Evolutionary conservation across 1,140 invertebrate species (phyloP), one percentile per base, ranked within the genome.

Genomic region (Temnothorax longispinosus): DNA sequence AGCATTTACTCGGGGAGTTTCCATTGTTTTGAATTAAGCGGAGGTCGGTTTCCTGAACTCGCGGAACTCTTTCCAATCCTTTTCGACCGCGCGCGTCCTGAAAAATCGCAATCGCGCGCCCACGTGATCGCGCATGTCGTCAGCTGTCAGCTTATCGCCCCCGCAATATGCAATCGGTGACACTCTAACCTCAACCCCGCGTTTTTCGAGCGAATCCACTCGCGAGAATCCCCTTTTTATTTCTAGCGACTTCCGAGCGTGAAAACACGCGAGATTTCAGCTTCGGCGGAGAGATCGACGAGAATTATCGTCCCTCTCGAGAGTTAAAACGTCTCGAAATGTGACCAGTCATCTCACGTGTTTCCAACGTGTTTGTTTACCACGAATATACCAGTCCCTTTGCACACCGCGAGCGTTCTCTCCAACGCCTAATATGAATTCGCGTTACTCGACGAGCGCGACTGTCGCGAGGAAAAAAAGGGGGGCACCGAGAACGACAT

Each of bases 111-210:
- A 75, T 35, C 72, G 18, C 72, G 18, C 21, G 15, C 27, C 15
- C 41, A 38, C 58, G 44, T 65, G 44, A 52, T 78, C 47, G 32
- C 44, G 44, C 60, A 52, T 65, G 62, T 58, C 54, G 6, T 11
- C 13, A 11, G 60, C 60, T 80, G 6, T 11, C 13, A 11, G 60
- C 60, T 80, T 80, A 67, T 77, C 56, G 21, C 41, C 8, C 15
- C 27, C 69, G 4, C n/a, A 11, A 32, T 10, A 32, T 10, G 47
- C 18, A 50, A 13, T 21, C 41, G 18, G n/a, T 78, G 47, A 58
- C 52, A 47, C 32, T 75, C 80, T 75, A 74, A 84, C 58, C 80
- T 54, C 52, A 54, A 84, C 35, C 7, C 2, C 7, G 1, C 13
- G 10, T 47, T 47, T 18, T n/a, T 1, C 13, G 27, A 44, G n/a